Evolutionary conservation across 2,888 invertebrate species (phyloP), one percentile per base, ranked within the genome.

Genomic region (Brachynemurus nebulosus): DNA sequence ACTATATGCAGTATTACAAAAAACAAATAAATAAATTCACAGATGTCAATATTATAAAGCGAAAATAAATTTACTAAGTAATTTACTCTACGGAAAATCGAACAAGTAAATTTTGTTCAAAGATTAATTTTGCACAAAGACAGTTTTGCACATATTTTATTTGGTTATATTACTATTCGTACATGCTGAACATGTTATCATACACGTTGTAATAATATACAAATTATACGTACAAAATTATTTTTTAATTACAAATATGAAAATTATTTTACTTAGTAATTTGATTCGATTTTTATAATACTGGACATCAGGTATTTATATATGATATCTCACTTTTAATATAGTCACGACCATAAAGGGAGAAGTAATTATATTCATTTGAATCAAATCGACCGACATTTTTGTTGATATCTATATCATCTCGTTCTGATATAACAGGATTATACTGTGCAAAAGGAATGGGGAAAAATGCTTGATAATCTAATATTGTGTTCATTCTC

Each of bases 401-500:
- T 63, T 82, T 81, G 58, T 80, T 78, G 16, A 82, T 71, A 52
- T 86, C 82, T 4, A 77, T 62, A 42, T 72, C 69, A 45, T 66
- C 62, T 43, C 66, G 64, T 49, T 68, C 66, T 47, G 65, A 68
- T 51, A 80, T 68, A 55, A 74, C 71, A 38, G 88, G 89, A 57
- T 91, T 76, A 68, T 82, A 92, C 58, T 90, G 86, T 55, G 82
- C 75, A 66, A 93, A 97, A 16, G 88, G 86, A 51, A 91, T 78
- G n/a, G 95, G 89, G 56, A 82, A 80, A 68, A 83, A 97, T 55
- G 93, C 78, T 70, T 95, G 95, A 65, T 78, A 82, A 51, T 83
- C 82, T 52, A 70, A 67, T 50, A 97, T 89, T 2, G 92, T 92
- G 66, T 95, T 96, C 88, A 97, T 92, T 47, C 95, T 78, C 9